Evolutionary conservation across 1,140 invertebrate species (phyloP), one percentile per base, ranked within the genome.

Genomic region (Uloborus diversus): DNA sequence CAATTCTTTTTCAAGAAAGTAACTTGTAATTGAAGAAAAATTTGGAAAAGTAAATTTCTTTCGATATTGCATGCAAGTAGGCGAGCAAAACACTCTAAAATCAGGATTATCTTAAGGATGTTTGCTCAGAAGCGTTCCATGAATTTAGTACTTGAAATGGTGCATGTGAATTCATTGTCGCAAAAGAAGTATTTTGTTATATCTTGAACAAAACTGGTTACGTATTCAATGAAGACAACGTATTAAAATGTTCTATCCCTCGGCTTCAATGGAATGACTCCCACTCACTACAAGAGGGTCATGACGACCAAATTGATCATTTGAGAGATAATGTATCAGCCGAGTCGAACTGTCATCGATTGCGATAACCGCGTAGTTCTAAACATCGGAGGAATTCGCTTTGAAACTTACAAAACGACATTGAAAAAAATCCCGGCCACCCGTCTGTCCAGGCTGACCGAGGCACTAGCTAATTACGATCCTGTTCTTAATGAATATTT

Each of bases 401-500:
- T 97, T 87, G 96, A 98, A 89, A 98, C 96, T 57, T 98, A 97
- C 88, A 97, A 96, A 87, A 92, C 92, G 51, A 94, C 90, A 7
- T 87, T 97, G 82, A 97, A 96, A 87, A 97, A 98, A 88, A 97
- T 98, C 84, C 96, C 96, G 42, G 96, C 95, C 42, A 97, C 96
- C 3, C 88, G 96, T 79, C 88, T 97, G 65, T 96, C 94, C 25
- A 88, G 94, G 62, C 89, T 97, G 53, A 97, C 95, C 7, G 94
- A 96, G 87, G 89, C 89, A 37, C 83, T 90, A 59, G 88, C 89
- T 83, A 98, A 98, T 87, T 98, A 98, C 88, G 96, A 98, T 89
- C 95, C 95, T 14, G 93, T 97, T 83, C 89, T 98, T 81, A 98
- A 98, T 88, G 97, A 99, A 88, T 99, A 98, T 90, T 99, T 99